Evolutionary conservation across 2,113 vertebrate genomes (phyloP), one percentile per base, ranked within the genome.

Genomic region (Myrmophylax atrothorax): DNA sequence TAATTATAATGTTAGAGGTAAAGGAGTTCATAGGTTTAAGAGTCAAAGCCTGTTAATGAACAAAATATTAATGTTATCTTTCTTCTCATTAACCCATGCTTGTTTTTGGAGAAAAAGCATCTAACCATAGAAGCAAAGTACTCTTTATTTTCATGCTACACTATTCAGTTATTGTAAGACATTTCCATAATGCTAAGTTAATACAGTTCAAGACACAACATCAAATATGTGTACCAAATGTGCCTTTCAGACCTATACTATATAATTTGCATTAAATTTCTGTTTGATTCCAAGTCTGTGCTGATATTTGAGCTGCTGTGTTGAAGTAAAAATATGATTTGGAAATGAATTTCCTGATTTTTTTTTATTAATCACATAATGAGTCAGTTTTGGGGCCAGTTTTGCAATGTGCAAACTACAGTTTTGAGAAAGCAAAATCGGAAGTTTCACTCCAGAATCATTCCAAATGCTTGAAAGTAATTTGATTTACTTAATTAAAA

Each of bases 1-100:
- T 56, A 80, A 56, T 58, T 0, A 0, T 67, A 37, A 56, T 4
- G 2, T 38, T 82, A 23, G 11, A 64, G 10, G 7, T 53, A 16
- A 20, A 69, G 15, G 29, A 13, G 11, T 70, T 86, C 14, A 74
- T 13, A 60, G 29, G 10, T 78, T 93, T 82, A 42, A 80, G 22
- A 26, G 19, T 7, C 3, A 3, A 76, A 84, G 9, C 10, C 5
- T 73, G 6, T 56, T 56, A 77, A 62, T n/a, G 20, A 72, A 37
- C 4, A 62, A 85, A 63, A 78, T n/a, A 26, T 31, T 4, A 63
- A 46, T 16, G 78, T 6, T 64, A 18, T 31, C 5, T 83, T 74
- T 15, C 16, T 72, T 50, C 14, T 64, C 38, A 69, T 16, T 35
- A 63, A 25, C 6, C 62, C 22, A 24, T 4, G 1, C 55, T 80